Evolutionary conservation across 1,140 invertebrate genomes (phyloP), one percentile per base, ranked within the genome.

Genomic region (Drosophila biarmipes): DNA sequence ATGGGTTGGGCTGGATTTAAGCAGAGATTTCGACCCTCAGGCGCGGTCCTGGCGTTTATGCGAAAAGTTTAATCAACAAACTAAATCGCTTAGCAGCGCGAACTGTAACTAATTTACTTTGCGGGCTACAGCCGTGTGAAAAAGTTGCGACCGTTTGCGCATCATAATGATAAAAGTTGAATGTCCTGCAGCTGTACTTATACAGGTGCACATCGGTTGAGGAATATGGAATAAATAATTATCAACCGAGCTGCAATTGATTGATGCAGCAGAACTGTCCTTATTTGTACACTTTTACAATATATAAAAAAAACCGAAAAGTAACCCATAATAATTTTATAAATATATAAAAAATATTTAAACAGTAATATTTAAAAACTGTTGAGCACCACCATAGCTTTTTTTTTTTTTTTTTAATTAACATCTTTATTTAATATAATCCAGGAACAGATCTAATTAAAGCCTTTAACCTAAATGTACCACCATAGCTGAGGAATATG

Each of bases 111-210:
- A 87, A 89, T 80, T 89, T 80, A 69, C 63, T 73, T 59, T 59
- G 72, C 55, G 66, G 51, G 27, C 64, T 57, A 61, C 31, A 74
- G 57, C 40, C 24, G 37, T 46, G 24, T 29, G 56, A 61, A 89
- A 89, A 87, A 85, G 62, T 87, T 86, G 64, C 35, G 42, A 58
- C 78, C 84, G 78, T 89, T 87, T 89, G 84, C 84, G 84, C 84
- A 73, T 87, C 84, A 87, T 87, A 89, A 87, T 87, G 84, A 89
- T 89, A 87, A 89, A 87, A 87, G 84, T 89, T 87, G 51, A 48
- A 48, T 71, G 29, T 52, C 66, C 62, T 74, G 52, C 63, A 71
- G 82, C 54, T 56, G 63, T 67, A 43, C 8, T 7, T 14, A 10
- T 19, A 43, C 29, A 67, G 29, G 29, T 61, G 27, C 31, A 38